phyloP scores from a whole-genome alignment of 2,113 vertebrate species.

The Stegastes partitus region DNA sequence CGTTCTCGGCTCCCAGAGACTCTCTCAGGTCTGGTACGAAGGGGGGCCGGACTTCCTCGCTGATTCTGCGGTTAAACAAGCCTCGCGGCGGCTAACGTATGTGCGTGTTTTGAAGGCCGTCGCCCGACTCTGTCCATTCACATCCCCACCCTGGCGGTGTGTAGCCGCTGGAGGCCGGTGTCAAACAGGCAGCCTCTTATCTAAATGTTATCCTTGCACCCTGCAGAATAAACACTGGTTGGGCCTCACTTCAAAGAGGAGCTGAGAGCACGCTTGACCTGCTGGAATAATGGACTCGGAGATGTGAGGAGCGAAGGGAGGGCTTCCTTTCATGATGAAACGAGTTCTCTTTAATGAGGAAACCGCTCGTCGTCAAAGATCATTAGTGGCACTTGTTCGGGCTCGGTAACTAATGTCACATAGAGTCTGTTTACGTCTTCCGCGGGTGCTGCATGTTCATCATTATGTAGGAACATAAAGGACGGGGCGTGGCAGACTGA shows the following conservation, averaged over 20 bases:
- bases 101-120: constrained; percentile 24
- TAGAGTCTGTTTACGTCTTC: not conserved
- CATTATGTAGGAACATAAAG: not conserved
- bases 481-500: not conserved
- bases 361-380: constrained; percentile 30
- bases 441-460: not conserved
- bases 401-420: constrained; percentile 17
- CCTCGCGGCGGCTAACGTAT: not conserved
- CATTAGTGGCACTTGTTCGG: constrained; percentile 20
- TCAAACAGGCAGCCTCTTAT: constrained; percentile 62
- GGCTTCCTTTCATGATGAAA: constrained; percentile 13
- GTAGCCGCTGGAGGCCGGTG: constrained; percentile 43
- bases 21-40: constrained; percentile 25
- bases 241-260: constrained; percentile 60
- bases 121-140: constrained; percentile 26
- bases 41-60: constrained; percentile 36
- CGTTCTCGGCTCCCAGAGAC: constrained; percentile 27
- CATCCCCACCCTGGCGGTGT: constrained; percentile 12
- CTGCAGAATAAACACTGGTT: constrained; percentile 65
- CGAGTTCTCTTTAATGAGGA: constrained; percentile 44
- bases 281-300: constrained; percentile 50
- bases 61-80: constrained; percentile 19
- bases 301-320: constrained; percentile 18
- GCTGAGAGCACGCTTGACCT: constrained; percentile 43
- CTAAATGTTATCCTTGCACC: constrained; percentile 69